Conservation (phyloP, 1,140 invertebrate species). For the Matsumurasca onukii region DNA sequence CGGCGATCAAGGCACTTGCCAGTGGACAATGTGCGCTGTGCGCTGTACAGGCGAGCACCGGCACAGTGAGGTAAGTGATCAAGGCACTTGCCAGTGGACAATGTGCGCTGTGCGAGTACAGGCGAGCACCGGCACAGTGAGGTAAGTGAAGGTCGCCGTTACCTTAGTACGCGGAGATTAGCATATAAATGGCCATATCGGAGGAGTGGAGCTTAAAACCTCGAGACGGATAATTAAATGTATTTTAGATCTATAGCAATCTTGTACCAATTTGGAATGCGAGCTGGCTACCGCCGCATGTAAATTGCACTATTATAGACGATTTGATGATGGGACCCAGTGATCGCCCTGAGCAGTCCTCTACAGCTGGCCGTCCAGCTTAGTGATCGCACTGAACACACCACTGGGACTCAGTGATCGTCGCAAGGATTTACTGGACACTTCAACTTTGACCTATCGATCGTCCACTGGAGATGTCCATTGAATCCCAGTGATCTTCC, state of each 20-base stretch:
- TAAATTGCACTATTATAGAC: conserved; percentile 27
- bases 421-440: too few relatives aligned
- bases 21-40: too few relatives aligned
- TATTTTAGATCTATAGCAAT: conserved; percentile 27
- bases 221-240: conserved; percentile 20
- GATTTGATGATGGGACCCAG: conserved; percentile 12
- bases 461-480: too few relatives aligned
- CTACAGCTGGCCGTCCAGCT: too few relatives aligned
- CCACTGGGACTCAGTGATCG: too few relatives aligned
- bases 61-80: too few relatives aligned
- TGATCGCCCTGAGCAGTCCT: conserved; percentile 14
- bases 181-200: conserved; percentile 25
- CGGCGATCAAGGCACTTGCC: not conserved
- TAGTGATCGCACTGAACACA: too few relatives aligned
- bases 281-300: conserved; percentile 15
- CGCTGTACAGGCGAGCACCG: too few relatives aligned
- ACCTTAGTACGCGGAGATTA: not conserved
- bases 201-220: not conserved
- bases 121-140: too few relatives aligned
- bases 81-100: not conserved
- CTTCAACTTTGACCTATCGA: too few relatives aligned
- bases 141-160: not conserved
- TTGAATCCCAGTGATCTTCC: too few relatives aligned
- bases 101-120: too few relatives aligned
- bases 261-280: conserved; percentile 27